Base-by-base conservation (phyloP, 1,140 invertebrate genomes). In the Pararge aegeria region DNA sequence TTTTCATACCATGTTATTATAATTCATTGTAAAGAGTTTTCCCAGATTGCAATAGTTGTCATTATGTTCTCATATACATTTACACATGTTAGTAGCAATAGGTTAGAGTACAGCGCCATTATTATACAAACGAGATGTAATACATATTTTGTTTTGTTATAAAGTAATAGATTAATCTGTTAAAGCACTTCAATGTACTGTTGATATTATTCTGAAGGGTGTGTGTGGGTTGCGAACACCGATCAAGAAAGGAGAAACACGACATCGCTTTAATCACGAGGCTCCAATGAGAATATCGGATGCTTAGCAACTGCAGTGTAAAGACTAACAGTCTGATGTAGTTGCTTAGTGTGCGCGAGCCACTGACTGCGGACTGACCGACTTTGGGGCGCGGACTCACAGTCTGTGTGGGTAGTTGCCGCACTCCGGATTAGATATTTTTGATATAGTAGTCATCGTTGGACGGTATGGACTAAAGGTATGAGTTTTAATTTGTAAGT, bases 401-500 rank as follows among this genome's bases (percentile, higher is more conserved):
- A 20, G 44, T 30, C 54, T 29, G 55, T 40, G 15, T 49, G 50
- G 16, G 30, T 42, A 53, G 52, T n/a, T 34, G 37, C 52, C 55
- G 20, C 42, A 66, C 38, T 51, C 54, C 42, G 59, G 44, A 61
- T 59, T 55, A 61, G 53, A 61, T 68, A 68, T 79, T 83, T 80
- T 84, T 80, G 80, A 80, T 80, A 78, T 78, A 74, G 64, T 75
- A 77, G 78, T 81, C 75, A 78, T 83, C 74, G 76, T 83, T 80
- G 81, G 77, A 73, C 70, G 74, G 70, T 74, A 75, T 80, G 78
- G 66, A 75, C 66, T 78, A 83, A 63, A 75, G 74, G 74, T 76
- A 83, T 75, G 77, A 81, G 71, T 79, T 83, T 85, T 83, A 78
- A 85, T 84, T 80, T 82, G 71, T 87, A 87, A 88, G 83, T 82